These are phyloP conservation scores for Plestiodon gilberti DNA, from an alignment of 2,113 vertebrate genomes.

Conservation along the genomic window DNA sequence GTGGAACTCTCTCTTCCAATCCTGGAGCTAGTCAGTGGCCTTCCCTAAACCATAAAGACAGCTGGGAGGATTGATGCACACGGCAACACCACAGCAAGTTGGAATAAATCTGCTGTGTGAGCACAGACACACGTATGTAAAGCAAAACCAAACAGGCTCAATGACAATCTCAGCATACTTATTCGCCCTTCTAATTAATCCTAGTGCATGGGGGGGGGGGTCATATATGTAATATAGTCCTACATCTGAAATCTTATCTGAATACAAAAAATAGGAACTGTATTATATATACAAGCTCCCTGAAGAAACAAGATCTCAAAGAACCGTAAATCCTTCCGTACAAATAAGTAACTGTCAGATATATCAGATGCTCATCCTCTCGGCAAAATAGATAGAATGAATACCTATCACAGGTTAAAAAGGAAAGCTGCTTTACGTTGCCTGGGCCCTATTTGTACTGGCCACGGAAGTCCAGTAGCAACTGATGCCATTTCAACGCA, in stretches of 20 bases:
- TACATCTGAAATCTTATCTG: neutral
- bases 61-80: neutral
- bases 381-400: neutral
- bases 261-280: neutral
- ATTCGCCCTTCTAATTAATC: slow-evolving; percentile 27
- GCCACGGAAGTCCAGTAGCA: neutral
- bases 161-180: neutral
- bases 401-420: slow-evolving; percentile 18
- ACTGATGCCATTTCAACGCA: slow-evolving; percentile 32
- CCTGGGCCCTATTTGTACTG: neutral
- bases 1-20: neutral
- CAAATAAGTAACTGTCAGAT: neutral
- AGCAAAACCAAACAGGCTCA: neutral
- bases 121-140: neutral
- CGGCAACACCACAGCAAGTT: neutral
- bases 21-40: neutral
- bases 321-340: neutral
- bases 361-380: neutral
- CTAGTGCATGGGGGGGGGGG: neutral
- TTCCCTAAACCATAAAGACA: neutral
- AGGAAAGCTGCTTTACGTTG: neutral
- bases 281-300: neutral
- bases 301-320: neutral
- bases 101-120: rapidly evolving
- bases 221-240: slow-evolving; percentile 17